Percentiles rank a stretch among this genome's conserved stretches.
Conservation (phyloP, 2,797 vertebrate species). For the Eremophila alpestris region DNA sequence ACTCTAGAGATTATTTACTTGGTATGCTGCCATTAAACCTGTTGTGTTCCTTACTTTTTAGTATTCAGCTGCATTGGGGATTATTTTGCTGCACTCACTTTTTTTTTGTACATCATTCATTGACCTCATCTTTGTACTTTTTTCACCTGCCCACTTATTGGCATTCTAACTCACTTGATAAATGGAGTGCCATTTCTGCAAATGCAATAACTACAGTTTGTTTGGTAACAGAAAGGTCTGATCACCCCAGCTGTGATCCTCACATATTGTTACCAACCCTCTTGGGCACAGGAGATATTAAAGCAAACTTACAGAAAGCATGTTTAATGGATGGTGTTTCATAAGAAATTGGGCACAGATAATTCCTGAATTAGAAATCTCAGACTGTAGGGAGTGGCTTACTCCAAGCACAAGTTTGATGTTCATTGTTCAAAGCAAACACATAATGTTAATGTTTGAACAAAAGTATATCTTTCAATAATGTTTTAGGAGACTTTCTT, state of each 20-base stretch:
- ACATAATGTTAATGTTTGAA: background rate
- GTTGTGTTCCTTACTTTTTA: background rate
- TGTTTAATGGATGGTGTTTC: background rate
- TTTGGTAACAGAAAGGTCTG: slow-evolving; percentile 37
- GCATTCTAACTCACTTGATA: slow-evolving; percentile 65
- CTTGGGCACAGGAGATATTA: slow-evolving; percentile 4
- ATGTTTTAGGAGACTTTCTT: background rate
- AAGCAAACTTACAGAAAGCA: background rate
- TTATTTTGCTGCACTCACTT: background rate
- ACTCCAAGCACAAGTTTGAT: background rate
- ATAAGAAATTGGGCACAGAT: background rate
- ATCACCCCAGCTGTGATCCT: background rate
- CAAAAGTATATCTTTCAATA: background rate
- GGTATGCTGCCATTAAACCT: background rate
- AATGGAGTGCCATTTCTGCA: slow-evolving; percentile 65
- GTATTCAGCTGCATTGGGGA: background rate
- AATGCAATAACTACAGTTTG: slow-evolving; percentile 51
- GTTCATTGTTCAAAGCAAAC: background rate
- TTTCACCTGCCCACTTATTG: slow-evolving; percentile 41
- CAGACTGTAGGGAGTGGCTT: background rate
- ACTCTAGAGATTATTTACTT: background rate
- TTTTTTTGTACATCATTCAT: background rate
- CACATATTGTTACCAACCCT: background rate
- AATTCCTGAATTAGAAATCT: slow-evolving; percentile 11
- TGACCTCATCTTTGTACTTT: slow-evolving; percentile 43